Evolutionary conservation across 2,888 invertebrate species (phyloP), one percentile per base, ranked within the genome.

Genomic region (Cataglyphis albicans): DNA sequence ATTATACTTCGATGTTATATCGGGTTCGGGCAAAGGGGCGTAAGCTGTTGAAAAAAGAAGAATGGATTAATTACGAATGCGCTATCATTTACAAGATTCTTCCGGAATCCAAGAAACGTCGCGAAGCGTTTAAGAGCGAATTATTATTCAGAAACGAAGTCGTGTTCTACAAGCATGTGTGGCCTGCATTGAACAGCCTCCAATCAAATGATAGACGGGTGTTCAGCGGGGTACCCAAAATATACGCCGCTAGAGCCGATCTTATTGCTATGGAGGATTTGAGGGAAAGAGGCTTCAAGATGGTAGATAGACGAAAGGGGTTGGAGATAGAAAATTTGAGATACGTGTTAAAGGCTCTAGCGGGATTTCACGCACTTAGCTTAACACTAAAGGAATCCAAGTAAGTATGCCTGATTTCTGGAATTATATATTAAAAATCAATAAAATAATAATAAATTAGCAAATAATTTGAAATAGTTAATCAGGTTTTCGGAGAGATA

Each of bases 1-100:
- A 97, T 93, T 97, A 97, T 91, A 97, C 97, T 0, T 97, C 97
- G 10, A 96, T 97, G 95, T 95, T 97, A 9, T 97, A 97, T 93
- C 95, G 97, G 18, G 95, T 97, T 81, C 95, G 95, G 0, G 94
- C 97, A 3, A 96, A 95, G 88, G 97, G 97, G 5, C 93, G 93
- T 21, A 95, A 95, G 81, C 92, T 93, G 48, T 84, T 89, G 0
- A 93, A 93, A 74, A 91, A 94, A 7, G 95, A 95, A 35, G 95
- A 95, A 48, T 95, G 95, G 82, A 94, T 95, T 70, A 95, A 96
- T n/a, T 97, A 97, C 96, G 95, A 96, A 84, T 95, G 96, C 32
- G 96, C 96, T 29, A 95, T 97, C 59, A 97, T 97, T 83, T 97
- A 97, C 94, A 97, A 97, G 94, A 96, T 97, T 87, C 94, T 97